Base-by-base conservation (phyloP, 2,113 vertebrate species). In the Stomatorhinus ivindoensis region DNA sequence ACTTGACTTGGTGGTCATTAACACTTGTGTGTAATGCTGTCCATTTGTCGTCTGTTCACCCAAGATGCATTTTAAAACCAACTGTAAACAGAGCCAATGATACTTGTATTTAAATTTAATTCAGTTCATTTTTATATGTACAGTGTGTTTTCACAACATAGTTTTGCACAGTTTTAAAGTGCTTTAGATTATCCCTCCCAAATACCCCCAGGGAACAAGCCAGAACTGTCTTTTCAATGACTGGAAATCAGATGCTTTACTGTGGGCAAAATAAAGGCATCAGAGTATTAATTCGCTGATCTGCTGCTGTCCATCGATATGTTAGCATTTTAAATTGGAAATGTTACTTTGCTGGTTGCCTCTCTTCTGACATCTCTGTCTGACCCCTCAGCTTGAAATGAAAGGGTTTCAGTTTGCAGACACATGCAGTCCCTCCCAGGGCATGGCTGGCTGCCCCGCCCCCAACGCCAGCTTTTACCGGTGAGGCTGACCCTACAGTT, bases 401-500 rank as follows among this genome's bases (percentile, higher is more conserved):
- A 99, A 99, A 95, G 97, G 97, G 53, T 99, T 99, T 95, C 98
- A 98, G 94, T 99, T 98, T 91, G 92, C 98, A 4, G 98, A 99
- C 69, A 99, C 99, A 94, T 95, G 96, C 93, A 97, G 84, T 92
- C 96, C 98, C 93, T 96, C 98, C 21, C 94, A 93, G 50, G 95
- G 95, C 27, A 92, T 97, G 21, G 92, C 97, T 0, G 97, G 95
- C 91, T 95, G 97, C 85, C 93, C 97, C 0, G 35, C 19, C 87
- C 87, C 51, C 35, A 86, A 31, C 24, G 3, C 24, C 13, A 61
- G 39, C 31, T 21, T 27, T 19, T 87, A 87, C 53, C 42, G 87
- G 87, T 61, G 39, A 65, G 86, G 31, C 55, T 87, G 51, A 39
- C 9, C 1, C 35, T 39, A 1, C 7, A 7, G n/a, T 19, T 31